Evolutionary conservation across 2,888 invertebrate species (phyloP), one percentile per base, ranked within the genome.

Genomic region (Diachrysia chrysitis): DNA sequence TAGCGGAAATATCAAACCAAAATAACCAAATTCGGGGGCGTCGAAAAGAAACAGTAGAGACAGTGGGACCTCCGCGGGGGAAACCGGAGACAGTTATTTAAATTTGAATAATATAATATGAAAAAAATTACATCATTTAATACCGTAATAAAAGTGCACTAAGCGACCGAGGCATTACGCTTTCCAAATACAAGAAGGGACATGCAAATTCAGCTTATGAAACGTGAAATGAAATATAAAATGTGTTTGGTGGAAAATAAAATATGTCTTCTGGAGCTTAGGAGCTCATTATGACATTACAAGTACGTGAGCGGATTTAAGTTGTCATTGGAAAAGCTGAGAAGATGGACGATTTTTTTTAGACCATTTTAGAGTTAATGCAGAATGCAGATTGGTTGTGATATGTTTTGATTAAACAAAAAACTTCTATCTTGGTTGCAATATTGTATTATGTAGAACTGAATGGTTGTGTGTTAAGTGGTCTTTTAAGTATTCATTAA

Each of bases 81-180:
- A 93, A 93, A 94, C 93, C 91, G 93, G 93, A 95, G 95, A 95
- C 95, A 95, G 95, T 95, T 95, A 95, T 95, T 95, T 95, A 95
- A 95, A 95, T 95, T 95, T 95, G 94, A 95, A 95, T 95, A 95
- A 95, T 95, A 95, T 95, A 95, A 95, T 95, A 95, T 94, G 95
- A 91, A 95, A 95, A 95, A 95, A 95, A 95, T 95, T 95, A 95
- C 95, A 95, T 95, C 95, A 95, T 95, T 95, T 95, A 95, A 95
- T 95, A 93, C 95, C 94, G 90, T 94, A 95, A 95, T 95, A 95
- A 95, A 95, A 95, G 95, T 95, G 94, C 94, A 95, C 95, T 95
- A 95, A 95, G 95, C 95, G 95, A 94, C 92, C 86, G 90, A 87
- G 89, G 95, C 94, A 95, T 95, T 95, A 95, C 90, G 92, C 87